These are phyloP conservation scores for Potamilus streckersoni DNA, from an alignment of 1,140 invertebrate genomes.

Conservation along the genomic window DNA sequence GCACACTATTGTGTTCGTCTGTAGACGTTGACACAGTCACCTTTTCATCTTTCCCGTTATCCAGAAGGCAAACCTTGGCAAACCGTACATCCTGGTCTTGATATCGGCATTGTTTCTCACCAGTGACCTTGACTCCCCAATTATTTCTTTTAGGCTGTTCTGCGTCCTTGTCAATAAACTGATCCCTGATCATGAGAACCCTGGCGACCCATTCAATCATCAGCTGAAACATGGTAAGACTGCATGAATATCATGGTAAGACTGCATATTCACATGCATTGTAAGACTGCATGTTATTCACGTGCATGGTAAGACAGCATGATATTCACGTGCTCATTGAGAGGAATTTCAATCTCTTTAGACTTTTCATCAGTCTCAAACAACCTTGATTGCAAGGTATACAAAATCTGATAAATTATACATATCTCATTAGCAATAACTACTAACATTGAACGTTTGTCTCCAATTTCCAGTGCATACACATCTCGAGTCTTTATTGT, in stretches of 20 bases:
- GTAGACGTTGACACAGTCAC: neutral
- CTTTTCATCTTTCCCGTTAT: constrained; percentile 42
- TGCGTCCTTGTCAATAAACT: constrained; percentile 42
- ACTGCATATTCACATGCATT: too few species aligned
- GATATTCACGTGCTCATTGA: too few species aligned
- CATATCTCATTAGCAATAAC: too few species aligned
- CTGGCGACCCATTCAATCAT: constrained; percentile 61
- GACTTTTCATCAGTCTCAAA: too few species aligned
- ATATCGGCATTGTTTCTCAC: neutral
- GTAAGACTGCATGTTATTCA: too few species aligned
- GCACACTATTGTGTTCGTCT: constrained; percentile 27
- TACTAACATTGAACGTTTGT: too few species aligned
- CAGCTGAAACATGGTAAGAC: constrained; percentile 44
- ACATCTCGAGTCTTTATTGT: too few species aligned
- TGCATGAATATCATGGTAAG: too few species aligned
- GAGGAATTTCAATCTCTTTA: too few species aligned
- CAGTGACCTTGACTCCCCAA: neutral
- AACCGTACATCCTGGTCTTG: constrained; percentile 34
- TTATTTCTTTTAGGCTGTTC: neutral
- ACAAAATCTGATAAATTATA: too few species aligned
- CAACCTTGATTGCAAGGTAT: too few species aligned
- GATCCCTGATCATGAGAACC: constrained; percentile 60
- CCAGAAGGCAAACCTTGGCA: constrained; percentile 47
- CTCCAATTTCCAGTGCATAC: too few species aligned
- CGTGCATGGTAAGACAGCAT: neutral